These are phyloP conservation scores for Paguma larvata DNA, from an alignment of 2,797 vertebrate species.

Conservation along the genomic window DNA sequence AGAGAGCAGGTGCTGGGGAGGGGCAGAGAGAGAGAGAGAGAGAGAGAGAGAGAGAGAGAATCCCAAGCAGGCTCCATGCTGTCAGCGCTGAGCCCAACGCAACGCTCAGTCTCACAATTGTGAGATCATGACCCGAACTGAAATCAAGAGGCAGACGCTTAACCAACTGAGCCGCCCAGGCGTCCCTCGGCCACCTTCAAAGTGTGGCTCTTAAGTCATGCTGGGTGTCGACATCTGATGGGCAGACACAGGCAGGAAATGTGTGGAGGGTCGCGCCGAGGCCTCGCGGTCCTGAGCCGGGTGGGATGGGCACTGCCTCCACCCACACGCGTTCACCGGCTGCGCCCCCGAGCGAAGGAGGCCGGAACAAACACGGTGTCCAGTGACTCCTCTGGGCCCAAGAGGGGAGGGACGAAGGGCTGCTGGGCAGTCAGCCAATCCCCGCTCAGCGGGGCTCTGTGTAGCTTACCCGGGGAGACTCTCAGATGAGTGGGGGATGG, in stretches of 20 bases:
- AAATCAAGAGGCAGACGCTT: too few relatives aligned
- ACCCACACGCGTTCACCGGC: background rate
- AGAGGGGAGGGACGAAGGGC: background rate
- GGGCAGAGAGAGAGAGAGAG: too few relatives aligned
- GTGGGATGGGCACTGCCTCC: accelerated
- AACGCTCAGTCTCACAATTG: too few relatives aligned
- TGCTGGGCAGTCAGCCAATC: background rate
- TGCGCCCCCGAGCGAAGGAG: background rate
- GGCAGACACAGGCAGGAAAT: background rate
- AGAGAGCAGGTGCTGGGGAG: too few relatives aligned
- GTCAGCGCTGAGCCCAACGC: too few relatives aligned
- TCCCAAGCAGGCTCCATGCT: too few relatives aligned
- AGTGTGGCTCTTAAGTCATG: background rate
- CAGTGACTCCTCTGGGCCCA: background rate
- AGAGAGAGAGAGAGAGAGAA: too few relatives aligned
- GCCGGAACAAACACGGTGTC: accelerated
- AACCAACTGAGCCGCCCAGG: too few relatives aligned
- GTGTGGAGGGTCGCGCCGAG: background rate
- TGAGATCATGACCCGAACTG: too few relatives aligned
- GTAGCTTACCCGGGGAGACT: background rate
- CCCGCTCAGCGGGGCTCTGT: too few relatives aligned
- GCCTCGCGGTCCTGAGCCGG: background rate
- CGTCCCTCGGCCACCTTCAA: too few relatives aligned
- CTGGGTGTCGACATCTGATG: background rate
- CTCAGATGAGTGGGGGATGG: background rate